A percentile compares a stretch with the other conserved stretches of the same genome.
phyloP scores from a whole-genome alignment of 2,113 vertebrate species.

The Microtus oregoni region DNA sequence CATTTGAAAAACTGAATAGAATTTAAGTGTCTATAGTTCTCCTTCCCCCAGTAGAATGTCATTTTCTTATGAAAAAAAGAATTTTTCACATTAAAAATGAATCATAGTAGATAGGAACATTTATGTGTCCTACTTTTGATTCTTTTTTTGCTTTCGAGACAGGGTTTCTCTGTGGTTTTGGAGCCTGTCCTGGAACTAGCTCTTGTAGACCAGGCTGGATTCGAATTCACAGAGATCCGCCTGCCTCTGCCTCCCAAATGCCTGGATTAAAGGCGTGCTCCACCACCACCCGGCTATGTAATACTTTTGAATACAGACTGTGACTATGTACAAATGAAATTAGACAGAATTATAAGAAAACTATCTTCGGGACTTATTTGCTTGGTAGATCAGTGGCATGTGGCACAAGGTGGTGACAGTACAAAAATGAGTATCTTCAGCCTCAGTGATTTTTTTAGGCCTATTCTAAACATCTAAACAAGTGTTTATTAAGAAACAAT shows the following conservation, averaged over 20 bases:
- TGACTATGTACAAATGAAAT: conserved; percentile 32
- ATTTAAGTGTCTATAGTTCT: conserved; percentile 20
- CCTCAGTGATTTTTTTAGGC: neutral
- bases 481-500: conserved; percentile 52
- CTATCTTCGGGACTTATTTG: neutral
- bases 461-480: conserved; percentile 47
- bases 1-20: conserved; percentile 42
- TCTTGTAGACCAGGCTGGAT: too few species aligned
- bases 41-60: neutral
- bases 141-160: too few species aligned
- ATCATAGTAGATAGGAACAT: conserved; percentile 32
- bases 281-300: too few species aligned
- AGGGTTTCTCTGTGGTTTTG: too few species aligned
- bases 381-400: conserved; percentile 18
- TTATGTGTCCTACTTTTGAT: neutral
- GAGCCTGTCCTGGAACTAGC: too few species aligned
- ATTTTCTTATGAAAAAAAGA: conserved; percentile 33
- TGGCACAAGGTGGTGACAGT: conserved; percentile 28
- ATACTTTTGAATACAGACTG: neutral
- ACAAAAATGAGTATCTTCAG: neutral
- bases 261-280: too few species aligned
- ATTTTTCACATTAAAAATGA: neutral
- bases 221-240: too few species aligned
- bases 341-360: conserved; percentile 41
- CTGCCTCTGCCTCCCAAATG: too few species aligned